Percentiles rank a stretch among this genome's conserved stretches.
Conservation (phyloP, 2,888 invertebrate species). For the Caenorhabditis drosophilae region DNA sequence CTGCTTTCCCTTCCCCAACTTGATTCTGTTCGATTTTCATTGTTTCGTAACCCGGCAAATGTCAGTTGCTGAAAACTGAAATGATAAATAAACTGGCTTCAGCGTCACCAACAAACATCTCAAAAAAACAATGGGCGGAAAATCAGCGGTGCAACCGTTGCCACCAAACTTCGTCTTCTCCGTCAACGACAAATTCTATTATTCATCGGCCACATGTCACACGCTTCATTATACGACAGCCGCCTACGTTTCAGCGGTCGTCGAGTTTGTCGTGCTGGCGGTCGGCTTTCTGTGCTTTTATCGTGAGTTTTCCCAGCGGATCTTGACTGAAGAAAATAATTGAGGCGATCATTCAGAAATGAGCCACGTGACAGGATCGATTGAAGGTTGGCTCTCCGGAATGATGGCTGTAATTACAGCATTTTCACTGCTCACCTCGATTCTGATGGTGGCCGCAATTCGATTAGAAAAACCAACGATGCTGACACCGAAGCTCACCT, state of each 20-base stretch:
- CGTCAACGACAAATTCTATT: constrained; percentile 60
- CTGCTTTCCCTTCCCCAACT: no score
- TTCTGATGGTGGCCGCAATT: constrained; percentile 47
- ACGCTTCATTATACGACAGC: constrained; percentile 62
- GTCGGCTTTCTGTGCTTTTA: constrained; percentile 39
- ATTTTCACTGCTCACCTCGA: constrained; percentile 24
- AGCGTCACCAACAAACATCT: no score
- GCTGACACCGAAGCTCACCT: constrained; percentile 59
- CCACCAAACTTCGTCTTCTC: constrained; percentile 57
- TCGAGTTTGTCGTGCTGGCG: constrained; percentile 38
- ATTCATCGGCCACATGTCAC: constrained; percentile 63
- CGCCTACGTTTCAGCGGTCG: constrained; percentile 31
- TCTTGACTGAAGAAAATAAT: background rate
- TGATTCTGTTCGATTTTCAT: no score
- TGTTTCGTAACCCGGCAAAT: no score
- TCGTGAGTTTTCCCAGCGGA: no score
- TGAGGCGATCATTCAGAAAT: constrained; percentile 21
- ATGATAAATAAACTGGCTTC: no score
- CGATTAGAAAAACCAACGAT: constrained; percentile 50
- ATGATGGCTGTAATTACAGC: constrained; percentile 23
- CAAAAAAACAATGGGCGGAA: no score
- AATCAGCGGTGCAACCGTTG: no score
- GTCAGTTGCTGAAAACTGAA: no score
- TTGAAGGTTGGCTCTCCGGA: constrained; percentile 32
- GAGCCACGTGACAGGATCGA: constrained; percentile 33